Base-by-base conservation (phyloP, 2,888 invertebrate species). In the Ectobius pallidus region DNA sequence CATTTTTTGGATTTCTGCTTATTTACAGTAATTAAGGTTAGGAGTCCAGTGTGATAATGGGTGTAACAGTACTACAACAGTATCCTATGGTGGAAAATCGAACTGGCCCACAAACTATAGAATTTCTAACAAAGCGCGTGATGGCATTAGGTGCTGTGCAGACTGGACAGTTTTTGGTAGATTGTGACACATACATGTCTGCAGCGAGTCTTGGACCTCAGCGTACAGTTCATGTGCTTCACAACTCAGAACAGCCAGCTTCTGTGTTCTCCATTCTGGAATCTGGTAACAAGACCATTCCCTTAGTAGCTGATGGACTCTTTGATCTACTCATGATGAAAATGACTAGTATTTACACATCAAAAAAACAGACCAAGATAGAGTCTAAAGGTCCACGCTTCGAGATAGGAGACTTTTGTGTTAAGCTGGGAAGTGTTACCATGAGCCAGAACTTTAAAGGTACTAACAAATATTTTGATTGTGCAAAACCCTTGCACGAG, bases 391-490 rank as follows among this genome's bases (percentile, higher is more conserved):
- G 97, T 0, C 92, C 92, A 0, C 85, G 93, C 77, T 95, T 91
- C 83, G 95, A 93, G 86, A 92, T 90, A 76, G 95, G 94, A 0
- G 98, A 98, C 81, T 98, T 98, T 82, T 90, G 95, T 77, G 92
- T 98, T 3, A 97, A 97, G 83, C 86, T 98, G 0, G 97, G 97
- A 1, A 94, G 93, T 18, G 96, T 97, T 0, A 93, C 95, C 0
- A 93, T 97, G 87, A 94, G 93, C 82, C 94, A 95, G 79, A 94
- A 91, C 80, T 97, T 97, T 81, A 97, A 96, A 84, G 97, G 97
- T n/a, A n/a, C n/a, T n/a, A n/a, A n/a, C n/a, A n/a, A n/a, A n/a
- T n/a, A n/a, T n/a, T n/a, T n/a, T n/a, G n/a, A n/a, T n/a, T n/a
- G n/a, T n/a, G n/a, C n/a, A n/a, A n/a, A n/a, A n/a, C n/a, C n/a